A percentile compares a stretch with the other conserved stretches of the same genome.
Evolutionary conservation across 2,888 invertebrate genomes (phyloP).

Genomic region (Cerastis leucographa): DNA sequence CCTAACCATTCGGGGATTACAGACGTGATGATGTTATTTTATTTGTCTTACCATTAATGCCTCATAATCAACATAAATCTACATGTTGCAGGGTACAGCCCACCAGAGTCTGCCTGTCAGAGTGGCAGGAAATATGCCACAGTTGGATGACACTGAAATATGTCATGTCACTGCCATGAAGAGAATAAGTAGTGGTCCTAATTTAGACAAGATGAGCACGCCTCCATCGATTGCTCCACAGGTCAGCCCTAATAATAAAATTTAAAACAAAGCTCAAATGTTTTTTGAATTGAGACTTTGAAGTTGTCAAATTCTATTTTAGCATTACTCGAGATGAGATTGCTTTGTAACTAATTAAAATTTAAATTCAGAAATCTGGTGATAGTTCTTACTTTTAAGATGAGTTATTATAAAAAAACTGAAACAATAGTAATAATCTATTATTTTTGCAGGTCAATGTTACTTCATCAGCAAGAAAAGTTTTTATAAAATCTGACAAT

Average conservation of each 20-base stretch:
- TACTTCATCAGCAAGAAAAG: constrained; percentile 76
- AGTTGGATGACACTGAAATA: constrained; percentile 52
- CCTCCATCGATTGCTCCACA: constrained; percentile 21
- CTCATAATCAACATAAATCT: background rate
- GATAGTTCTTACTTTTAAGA: background rate
- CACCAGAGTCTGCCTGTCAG: constrained; percentile 50
- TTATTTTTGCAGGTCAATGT: constrained; percentile 69
- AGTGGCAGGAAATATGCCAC: constrained; percentile 46
- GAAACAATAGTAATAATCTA: too few relatives aligned
- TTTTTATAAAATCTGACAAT: constrained; percentile 73
- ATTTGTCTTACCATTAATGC: background rate
- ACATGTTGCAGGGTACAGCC: constrained; percentile 40
- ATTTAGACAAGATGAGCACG: constrained; percentile 40
- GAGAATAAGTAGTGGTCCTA: constrained; percentile 24
- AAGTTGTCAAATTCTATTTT: background rate
- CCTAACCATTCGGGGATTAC: too few relatives aligned
- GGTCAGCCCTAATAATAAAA: constrained; percentile 4
- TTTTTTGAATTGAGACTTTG: background rate
- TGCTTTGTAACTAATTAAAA: background rate
- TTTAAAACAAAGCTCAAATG: background rate
- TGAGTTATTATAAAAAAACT: background rate
- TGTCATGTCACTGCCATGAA: constrained; percentile 48
- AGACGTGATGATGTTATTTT: too few relatives aligned
- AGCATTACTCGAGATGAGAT: background rate
- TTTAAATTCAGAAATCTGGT: background rate